A percentile compares a stretch with the other conserved stretches of the same genome.
These are phyloP conservation scores for Cephus spinipes DNA, from an alignment of 2,888 invertebrate genomes.

Conservation along the genomic window DNA sequence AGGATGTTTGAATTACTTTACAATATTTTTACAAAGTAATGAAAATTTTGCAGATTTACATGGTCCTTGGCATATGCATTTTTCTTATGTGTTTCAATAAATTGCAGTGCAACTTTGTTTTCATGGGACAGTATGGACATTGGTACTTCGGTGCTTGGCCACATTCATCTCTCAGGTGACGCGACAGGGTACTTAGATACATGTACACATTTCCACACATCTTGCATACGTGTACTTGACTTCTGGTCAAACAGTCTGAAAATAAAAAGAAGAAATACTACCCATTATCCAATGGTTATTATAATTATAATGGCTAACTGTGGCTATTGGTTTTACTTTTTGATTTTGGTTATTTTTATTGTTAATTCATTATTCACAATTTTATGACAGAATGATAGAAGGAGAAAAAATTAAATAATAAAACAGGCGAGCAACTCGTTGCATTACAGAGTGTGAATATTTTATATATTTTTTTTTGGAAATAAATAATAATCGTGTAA, in stretches of 20 bases:
- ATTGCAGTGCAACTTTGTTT: slow-evolving; percentile 60
- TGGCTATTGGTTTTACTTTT: neutral
- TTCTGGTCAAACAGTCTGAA: slow-evolving; percentile 45
- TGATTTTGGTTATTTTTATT: neutral
- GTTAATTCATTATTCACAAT: slow-evolving; percentile 3
- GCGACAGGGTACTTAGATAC: slow-evolving; percentile 52
- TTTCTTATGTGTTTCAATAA: slow-evolving; percentile 60
- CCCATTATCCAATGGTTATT: neutral
- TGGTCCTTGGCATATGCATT: slow-evolving; percentile 22
- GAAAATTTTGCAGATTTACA: neutral
- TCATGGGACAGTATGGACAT: slow-evolving; percentile 59
- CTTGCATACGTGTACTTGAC: slow-evolving; percentile 41
- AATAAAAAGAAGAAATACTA: slow-evolving; percentile 38
- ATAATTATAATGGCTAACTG: neutral
- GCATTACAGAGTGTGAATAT: neutral
- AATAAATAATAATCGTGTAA: neutral
- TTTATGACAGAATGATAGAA: neutral
- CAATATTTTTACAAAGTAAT: neutral
- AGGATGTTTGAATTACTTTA: neutral
- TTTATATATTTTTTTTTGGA: neutral
- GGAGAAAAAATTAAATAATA: neutral
- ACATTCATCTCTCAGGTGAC: slow-evolving; percentile 60
- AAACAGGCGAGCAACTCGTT: neutral
- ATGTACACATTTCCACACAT: slow-evolving; percentile 57
- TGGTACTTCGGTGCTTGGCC: slow-evolving; percentile 58